Conservation (phyloP, 2,888 invertebrate genomes). For the Melitaea athalia region DNA sequence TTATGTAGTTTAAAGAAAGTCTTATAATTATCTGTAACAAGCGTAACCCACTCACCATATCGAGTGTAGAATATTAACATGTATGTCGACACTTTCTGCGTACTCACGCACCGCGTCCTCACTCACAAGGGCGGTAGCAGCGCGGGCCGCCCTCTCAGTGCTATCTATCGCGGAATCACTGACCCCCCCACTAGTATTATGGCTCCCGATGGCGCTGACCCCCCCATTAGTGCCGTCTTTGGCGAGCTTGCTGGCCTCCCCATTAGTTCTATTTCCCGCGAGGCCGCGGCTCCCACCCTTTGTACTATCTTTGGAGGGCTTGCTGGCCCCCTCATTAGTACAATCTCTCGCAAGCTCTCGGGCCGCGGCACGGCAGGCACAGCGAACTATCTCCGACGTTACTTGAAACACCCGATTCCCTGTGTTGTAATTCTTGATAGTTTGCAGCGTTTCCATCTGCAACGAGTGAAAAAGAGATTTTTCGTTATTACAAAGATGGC, state of each 20-base stretch:
- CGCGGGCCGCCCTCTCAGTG: neutral
- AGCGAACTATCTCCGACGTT: neutral
- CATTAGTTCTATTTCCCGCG: too few relatives aligned
- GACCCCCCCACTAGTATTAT: too few relatives aligned
- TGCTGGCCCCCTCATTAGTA: neutral
- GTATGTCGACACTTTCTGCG: neutral
- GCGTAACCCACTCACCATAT: neutral
- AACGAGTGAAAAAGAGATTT: too few relatives aligned
- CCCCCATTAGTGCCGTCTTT: neutral
- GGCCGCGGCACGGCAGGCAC: neutral
- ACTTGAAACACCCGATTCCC: too few relatives aligned
- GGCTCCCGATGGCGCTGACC: fast-evolving
- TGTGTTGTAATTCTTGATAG: too few relatives aligned
- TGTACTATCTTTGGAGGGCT: too few relatives aligned
- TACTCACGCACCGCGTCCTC: neutral
- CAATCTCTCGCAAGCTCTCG: neutral
- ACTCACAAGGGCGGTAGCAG: neutral
- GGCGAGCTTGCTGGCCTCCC: fast-evolving
- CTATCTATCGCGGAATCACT: neutral
- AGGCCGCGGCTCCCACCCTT: too few relatives aligned
- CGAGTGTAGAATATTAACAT: neutral
- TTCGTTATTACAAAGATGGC: too few relatives aligned
- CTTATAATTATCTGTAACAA: too few relatives aligned
- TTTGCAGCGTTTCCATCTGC: too few relatives aligned
- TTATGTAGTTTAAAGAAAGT: too few relatives aligned